Conservation (phyloP, 2,797 vertebrate genomes). For the Sebastes matsubarae region DNA sequence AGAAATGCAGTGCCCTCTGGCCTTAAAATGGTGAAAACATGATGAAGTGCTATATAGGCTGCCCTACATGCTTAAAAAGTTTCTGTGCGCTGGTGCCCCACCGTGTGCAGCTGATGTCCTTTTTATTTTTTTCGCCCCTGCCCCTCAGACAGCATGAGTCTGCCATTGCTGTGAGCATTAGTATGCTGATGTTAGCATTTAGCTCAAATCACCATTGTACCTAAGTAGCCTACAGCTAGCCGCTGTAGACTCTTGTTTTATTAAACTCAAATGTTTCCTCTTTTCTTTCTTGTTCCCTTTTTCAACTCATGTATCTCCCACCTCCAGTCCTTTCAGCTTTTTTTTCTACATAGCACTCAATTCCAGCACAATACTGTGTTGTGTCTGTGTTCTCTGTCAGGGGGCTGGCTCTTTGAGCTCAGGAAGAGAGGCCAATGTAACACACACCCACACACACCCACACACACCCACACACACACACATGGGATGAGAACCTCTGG, state of each 20-base stretch:
- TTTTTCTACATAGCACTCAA: constrained; percentile 26
- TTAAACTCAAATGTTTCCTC: not conserved
- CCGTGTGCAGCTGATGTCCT: no score
- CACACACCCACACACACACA: constrained; percentile 39
- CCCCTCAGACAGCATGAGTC: no score
- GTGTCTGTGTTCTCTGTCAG: constrained; percentile 68
- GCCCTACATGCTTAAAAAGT: no score
- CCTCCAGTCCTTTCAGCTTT: constrained; percentile 35
- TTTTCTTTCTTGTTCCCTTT: constrained; percentile 13
- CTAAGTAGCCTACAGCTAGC: not conserved
- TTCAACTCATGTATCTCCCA: constrained; percentile 53
- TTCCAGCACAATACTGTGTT: constrained; percentile 65
- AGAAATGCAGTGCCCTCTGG: no score
- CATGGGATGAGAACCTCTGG: constrained; percentile 76
- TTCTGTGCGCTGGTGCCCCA: no score
- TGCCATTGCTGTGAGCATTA: not conserved
- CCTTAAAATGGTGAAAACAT: no score
- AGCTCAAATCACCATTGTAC: not conserved
- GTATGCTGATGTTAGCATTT: not conserved
- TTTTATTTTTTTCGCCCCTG: no score
- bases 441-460: constrained; percentile 30
- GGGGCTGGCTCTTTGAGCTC: constrained; percentile 66
- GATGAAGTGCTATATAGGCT: no score
- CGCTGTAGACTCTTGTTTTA: not conserved
- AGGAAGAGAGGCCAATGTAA: constrained; percentile 65